These are phyloP conservation scores for Tapirus terrestris DNA, from an alignment of 2,113 vertebrate species.

Conservation along the genomic window DNA sequence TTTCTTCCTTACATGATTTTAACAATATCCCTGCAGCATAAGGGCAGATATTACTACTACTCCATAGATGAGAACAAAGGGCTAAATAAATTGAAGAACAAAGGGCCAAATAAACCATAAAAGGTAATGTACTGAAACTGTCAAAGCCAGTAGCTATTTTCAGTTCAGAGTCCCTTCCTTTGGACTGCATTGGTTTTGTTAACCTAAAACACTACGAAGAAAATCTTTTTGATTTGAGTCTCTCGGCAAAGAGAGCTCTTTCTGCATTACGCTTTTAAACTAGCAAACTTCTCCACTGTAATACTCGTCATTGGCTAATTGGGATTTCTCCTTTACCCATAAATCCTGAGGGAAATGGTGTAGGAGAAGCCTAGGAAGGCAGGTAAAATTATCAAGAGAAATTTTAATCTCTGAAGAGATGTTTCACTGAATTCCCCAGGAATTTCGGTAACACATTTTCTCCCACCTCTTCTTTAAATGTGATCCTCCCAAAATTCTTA, in stretches of 20 bases:
- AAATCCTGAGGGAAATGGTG: slow-evolving; percentile 23
- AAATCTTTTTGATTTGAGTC: slow-evolving; percentile 25
- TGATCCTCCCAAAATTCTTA: slow-evolving; percentile 30
- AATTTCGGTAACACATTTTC: neutral
- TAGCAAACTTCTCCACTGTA: neutral
- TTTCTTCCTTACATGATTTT: slow-evolving; percentile 42
- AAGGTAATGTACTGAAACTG: slow-evolving; percentile 13
- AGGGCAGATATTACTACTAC: neutral
- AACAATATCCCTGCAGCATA: neutral
- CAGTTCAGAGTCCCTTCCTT: neutral
- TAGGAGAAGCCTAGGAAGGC: neutral
- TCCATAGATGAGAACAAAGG: neutral
- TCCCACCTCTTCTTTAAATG: neutral
- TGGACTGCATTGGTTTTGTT: neutral
- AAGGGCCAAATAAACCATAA: slow-evolving; percentile 4
- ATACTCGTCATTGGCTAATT: neutral
- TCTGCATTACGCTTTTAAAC: neutral
- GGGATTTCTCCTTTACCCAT: slow-evolving; percentile 39
- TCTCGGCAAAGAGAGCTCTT: neutral
- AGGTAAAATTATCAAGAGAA: slow-evolving; percentile 49
- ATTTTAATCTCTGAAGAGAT: neutral
- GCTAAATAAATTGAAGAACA: neutral
- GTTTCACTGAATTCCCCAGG: neutral
- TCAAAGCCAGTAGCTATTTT: neutral
- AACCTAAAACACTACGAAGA: slow-evolving; percentile 41